Conservation (phyloP, 1,140 invertebrate genomes). For the Panulirus ornatus region DNA sequence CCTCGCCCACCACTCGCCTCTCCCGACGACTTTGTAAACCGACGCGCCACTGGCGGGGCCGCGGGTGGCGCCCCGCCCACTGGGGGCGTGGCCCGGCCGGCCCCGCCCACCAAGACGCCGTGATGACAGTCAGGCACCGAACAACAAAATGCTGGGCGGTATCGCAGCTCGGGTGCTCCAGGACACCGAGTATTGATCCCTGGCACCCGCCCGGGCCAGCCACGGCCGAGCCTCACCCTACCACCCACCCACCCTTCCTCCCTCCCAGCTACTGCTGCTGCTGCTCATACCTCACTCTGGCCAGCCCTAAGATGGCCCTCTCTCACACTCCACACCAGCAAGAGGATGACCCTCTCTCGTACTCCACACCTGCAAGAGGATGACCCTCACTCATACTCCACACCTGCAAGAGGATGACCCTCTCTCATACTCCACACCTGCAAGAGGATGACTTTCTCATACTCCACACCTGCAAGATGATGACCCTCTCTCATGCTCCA, state of each 20-base stretch:
- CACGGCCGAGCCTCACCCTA: slow-evolving; percentile 17
- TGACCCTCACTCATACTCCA: too few species aligned
- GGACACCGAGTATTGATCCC: slow-evolving; percentile 63
- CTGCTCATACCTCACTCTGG: not conserved
- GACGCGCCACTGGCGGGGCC: slow-evolving; percentile 36
- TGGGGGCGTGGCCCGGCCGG: slow-evolving; percentile 42
- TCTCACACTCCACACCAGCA: too few species aligned
- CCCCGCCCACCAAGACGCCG: slow-evolving; percentile 64
- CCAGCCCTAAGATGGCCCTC: too few species aligned
- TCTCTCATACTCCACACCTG: too few species aligned
- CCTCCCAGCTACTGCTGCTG: too few species aligned
- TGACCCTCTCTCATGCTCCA: too few species aligned
- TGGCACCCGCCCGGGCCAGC: slow-evolving; percentile 29
- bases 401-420: too few species aligned
- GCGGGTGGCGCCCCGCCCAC: slow-evolving; percentile 41
- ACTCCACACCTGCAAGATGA: too few species aligned
- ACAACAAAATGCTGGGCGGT: slow-evolving; percentile 69
- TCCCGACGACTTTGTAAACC: slow-evolving; percentile 42
- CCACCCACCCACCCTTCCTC: too few species aligned
- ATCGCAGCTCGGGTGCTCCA: slow-evolving; percentile 60
- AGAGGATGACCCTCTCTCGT: too few species aligned
- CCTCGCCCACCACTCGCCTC: slow-evolving; percentile 57
- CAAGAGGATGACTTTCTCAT: too few species aligned
- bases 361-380: too few species aligned
- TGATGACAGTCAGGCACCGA: slow-evolving; percentile 67